Conservation (phyloP, 2,888 invertebrate species). For the Byasa hedistus region DNA sequence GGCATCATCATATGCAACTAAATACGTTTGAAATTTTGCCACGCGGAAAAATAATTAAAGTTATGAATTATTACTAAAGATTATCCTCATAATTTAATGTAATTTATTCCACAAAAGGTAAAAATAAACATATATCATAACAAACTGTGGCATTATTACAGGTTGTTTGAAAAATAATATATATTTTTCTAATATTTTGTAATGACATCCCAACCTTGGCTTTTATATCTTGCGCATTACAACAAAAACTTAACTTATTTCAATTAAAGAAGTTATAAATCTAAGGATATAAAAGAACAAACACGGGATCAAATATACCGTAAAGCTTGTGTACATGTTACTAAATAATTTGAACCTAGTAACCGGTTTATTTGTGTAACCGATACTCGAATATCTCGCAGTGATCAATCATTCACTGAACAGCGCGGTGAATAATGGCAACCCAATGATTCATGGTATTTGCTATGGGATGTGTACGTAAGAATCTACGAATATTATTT, state of each 20-base stretch:
- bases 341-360: background rate
- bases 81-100: background rate
- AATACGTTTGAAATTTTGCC: background rate
- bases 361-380: background rate
- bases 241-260: too few species aligned
- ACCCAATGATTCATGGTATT: slow-evolving; percentile 3
- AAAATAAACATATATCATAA: too few species aligned
- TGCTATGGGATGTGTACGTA: background rate
- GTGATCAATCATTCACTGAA: slow-evolving; percentile 2
- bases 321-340: too few species aligned
- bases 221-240: too few species aligned
- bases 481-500: background rate
- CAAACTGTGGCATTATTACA: too few species aligned
- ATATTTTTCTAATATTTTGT: too few species aligned
- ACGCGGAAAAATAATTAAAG: background rate
- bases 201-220: too few species aligned
- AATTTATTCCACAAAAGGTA: background rate
- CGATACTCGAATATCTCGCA: background rate
- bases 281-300: background rate
- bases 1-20: background rate
- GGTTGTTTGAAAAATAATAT: too few species aligned
- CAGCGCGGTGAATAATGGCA: background rate
- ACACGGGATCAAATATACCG: too few species aligned
- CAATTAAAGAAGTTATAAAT: too few species aligned
- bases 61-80: background rate